Evolutionary conservation across 2,888 invertebrate species (phyloP), one percentile per base, ranked within the genome.

Genomic region (Drosophila phalerata): DNA sequence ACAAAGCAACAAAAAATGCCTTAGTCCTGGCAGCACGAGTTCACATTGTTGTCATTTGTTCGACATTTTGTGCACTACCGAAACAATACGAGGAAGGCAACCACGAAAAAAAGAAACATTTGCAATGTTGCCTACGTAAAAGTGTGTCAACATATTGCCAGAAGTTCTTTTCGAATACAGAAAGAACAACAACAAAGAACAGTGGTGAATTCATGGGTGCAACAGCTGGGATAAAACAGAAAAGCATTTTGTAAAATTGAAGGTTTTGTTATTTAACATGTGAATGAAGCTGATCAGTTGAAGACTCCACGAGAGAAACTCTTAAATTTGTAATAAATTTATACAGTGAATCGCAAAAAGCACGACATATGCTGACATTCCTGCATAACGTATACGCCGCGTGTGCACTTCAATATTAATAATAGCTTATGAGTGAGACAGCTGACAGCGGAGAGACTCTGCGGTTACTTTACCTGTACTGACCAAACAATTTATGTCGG

Each of bases 71-170:
- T 28, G 34, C 38, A 32, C 15, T 30, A 48, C 25, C 43, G 13
- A 34, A 52, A n/a, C 22, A 43, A 43, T 10, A 38, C 11, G n/a
- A 38, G 13, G 1, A 47, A 28, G 11, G 15, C 56, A 42, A 19
- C 61, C 43, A 43, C 49, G 22, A 34, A 53, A 37, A 45, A 34
- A 51, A 37, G 40, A 34, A 51, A 55, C 34, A 32, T 40, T 51
- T 34, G 30, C 17, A 42, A 32, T 17, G 32, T 32, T 34, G 13
- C 25, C 40, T 17, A 25, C 5, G n/a, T 25, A 57, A 58, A 71
- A 67, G 60, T 75, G 48, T 71, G 69, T 65, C 75, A 81, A 70
- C 69, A 69, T 63, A 72, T 51, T 67, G 65, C 62, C 62, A 53
- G 49, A 72, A 53, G 71, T 40, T 64, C 37, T 13, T 58, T 30